Evolutionary conservation across 2,888 invertebrate genomes (phyloP).

Genomic region (Saturnia japonica): DNA sequence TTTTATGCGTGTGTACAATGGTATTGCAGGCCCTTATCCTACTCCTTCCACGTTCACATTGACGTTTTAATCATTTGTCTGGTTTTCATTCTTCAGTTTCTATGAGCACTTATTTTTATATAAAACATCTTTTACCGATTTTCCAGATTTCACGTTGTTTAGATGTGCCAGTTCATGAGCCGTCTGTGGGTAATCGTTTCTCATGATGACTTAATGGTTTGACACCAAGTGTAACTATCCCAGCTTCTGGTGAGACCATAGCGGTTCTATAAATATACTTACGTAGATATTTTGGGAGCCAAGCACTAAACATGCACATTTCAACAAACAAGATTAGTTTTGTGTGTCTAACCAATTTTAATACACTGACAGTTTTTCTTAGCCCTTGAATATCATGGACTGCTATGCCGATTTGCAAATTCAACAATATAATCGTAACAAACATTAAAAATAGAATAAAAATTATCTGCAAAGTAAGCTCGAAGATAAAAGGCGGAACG

Average conservation of each 20-base stretch:
- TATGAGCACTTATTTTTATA: slow-evolving; percentile 83
- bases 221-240: slow-evolving; percentile 90
- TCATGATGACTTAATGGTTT: slow-evolving; percentile 92
- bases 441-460: slow-evolving; percentile 91
- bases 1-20: too few species aligned
- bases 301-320: slow-evolving; percentile 89
- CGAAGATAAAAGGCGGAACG: slow-evolving; percentile 86
- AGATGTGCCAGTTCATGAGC: slow-evolving; percentile 90
- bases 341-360: slow-evolving; percentile 92
- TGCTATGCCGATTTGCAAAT: slow-evolving; percentile 92
- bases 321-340: slow-evolving; percentile 91
- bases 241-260: slow-evolving; percentile 90
- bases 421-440: slow-evolving; percentile 93
- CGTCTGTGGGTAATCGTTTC: slow-evolving; percentile 89
- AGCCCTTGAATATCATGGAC: slow-evolving; percentile 94
- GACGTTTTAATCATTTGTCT: slow-evolving; percentile 68
- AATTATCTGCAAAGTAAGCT: slow-evolving; percentile 90
- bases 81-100: slow-evolving; percentile 82
- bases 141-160: slow-evolving; percentile 85
- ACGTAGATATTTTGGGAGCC: slow-evolving; percentile 87
- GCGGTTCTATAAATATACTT: slow-evolving; percentile 90
- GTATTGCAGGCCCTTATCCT: too few species aligned
- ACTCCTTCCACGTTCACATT: too few species aligned
- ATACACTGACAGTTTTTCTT: slow-evolving; percentile 91
- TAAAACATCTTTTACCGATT: slow-evolving; percentile 83